These are phyloP conservation scores for Poecilia picta DNA, from an alignment of 2,797 vertebrate species.

Conservation along the genomic window DNA sequence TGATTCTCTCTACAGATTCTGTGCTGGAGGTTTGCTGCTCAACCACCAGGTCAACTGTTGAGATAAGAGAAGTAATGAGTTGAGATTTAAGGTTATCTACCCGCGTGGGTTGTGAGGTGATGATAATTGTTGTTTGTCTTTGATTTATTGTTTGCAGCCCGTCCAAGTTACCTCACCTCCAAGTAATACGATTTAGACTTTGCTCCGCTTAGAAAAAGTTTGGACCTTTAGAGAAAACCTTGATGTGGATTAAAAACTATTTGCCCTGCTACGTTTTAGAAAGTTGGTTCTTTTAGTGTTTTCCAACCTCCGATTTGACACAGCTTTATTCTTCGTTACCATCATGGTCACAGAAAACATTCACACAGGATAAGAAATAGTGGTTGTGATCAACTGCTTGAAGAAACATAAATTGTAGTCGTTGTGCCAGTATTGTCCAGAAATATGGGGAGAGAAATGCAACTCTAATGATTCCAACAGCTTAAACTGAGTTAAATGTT, in stretches of 20 bases:
- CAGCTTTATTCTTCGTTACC: not conserved
- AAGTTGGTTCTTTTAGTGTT: not conserved
- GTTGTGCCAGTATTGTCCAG: too few species aligned
- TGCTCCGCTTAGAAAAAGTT: not conserved
- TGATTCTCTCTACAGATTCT: slow-evolving; percentile 43
- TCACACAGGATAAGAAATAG: not conserved
- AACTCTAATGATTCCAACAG: too few species aligned
- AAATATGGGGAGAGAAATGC: too few species aligned
- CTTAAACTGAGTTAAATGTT: too few species aligned
- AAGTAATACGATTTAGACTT: not conserved
- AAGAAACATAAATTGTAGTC: not conserved
- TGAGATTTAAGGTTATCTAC: slow-evolving; percentile 57
- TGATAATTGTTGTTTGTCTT: slow-evolving; percentile 49
- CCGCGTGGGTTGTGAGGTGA: slow-evolving; percentile 32
- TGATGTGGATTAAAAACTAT: not conserved
- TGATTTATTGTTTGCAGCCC: slow-evolving; percentile 56
- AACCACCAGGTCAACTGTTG: slow-evolving; percentile 40
- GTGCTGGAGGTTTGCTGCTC: slow-evolving; percentile 46
- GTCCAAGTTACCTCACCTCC: slow-evolving; percentile 21
- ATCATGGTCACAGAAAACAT: not conserved
- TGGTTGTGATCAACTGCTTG: not conserved
- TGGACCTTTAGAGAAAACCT: not conserved
- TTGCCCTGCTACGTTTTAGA: not conserved
- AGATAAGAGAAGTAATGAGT: slow-evolving; percentile 62
- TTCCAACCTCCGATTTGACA: not conserved